Percentiles rank a stretch among this genome's conserved stretches.
Evolutionary conservation across 2,888 invertebrate genomes (phyloP).

Genomic region (Esperia sulphurella): DNA sequence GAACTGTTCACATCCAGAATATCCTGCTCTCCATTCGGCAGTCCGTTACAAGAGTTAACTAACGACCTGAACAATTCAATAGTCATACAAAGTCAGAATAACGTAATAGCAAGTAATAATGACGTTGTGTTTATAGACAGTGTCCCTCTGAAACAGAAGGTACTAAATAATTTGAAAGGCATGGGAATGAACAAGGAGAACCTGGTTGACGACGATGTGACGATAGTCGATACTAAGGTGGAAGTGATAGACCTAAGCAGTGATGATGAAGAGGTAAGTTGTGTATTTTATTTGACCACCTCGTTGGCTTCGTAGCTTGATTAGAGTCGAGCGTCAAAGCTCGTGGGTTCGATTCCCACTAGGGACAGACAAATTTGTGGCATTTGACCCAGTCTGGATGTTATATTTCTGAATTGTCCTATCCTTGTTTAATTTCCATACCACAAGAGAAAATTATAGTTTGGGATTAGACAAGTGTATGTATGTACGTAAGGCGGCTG

Average conservation of each 20-base stretch:
- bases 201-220: slow-evolving; percentile 53
- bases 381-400: too few relatives aligned
- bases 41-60: slow-evolving; percentile 47
- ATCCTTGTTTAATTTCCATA: too few relatives aligned
- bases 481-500: too few relatives aligned
- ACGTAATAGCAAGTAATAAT: background rate
- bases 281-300: too few relatives aligned
- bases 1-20: slow-evolving; percentile 36
- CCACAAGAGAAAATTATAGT: too few relatives aligned
- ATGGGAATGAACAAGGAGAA: slow-evolving; percentile 5
- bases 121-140: slow-evolving; percentile 13
- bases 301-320: too few relatives aligned
- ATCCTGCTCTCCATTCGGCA: slow-evolving; percentile 56
- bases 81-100: background rate
- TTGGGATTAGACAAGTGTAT: too few relatives aligned
- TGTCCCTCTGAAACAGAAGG: slow-evolving; percentile 18
- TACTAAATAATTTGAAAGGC: slow-evolving; percentile 23
- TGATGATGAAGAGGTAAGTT: slow-evolving; percentile 63
- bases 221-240: slow-evolving; percentile 52
- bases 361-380: too few relatives aligned
- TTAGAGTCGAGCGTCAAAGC: too few relatives aligned
- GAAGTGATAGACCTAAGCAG: slow-evolving; percentile 69
- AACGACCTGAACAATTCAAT: slow-evolving; percentile 21
- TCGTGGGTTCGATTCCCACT: too few relatives aligned
- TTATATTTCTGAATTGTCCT: too few relatives aligned